Base-by-base conservation (phyloP, 2,113 vertebrate species). In the Circaetus cinerascens region DNA sequence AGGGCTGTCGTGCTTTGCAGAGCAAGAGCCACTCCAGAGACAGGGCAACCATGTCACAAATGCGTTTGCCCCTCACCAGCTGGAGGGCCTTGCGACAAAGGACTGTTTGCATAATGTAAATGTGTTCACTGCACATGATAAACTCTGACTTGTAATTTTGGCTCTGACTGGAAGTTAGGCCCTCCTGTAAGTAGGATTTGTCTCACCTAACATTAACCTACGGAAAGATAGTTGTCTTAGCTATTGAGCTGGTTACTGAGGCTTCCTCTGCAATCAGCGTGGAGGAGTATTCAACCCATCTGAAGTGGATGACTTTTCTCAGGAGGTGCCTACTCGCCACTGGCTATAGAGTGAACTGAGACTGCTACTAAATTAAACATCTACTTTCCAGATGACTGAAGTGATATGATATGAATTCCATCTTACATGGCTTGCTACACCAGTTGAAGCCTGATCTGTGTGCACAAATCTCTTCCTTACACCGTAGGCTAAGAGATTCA, bases 41-140 rank as follows among this genome's bases (percentile, higher is more conserved):
- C 32, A 48, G 59, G 63, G 43, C 9, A 82, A n/a, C 17, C 29
- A 13, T 9, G 2, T 67, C 66, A 15, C 2, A 7, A 63, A 55
- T 25, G n/a, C 6, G 9, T 80, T 80, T 59, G 79, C 22, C 7
- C 26, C 50, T 59, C 53, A 66, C 32, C 25, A 81, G 26, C 8
- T 7, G 3, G 13, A 36, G 66, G 32, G 6, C 74, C 50, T 51
- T 69, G 23, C 5, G 46, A 79, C 14, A 46, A 71, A 89, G 26
- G 67, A 69, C 59, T 34, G 4, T 79, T 87, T 48, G 40, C 19
- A 21, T 34, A 59, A 34, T 32, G 46, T 17, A 63, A 63, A 67
- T 1, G 0, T 3, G 0, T 64, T 77, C 57, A 50, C 13, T 27
- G 59, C 32, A 13, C 34, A 8, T 0, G 3, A 26, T 46, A 69